phyloP scores from a whole-genome alignment of 2,797 vertebrate genomes.

The Coranthus polyacanthus region DNA sequence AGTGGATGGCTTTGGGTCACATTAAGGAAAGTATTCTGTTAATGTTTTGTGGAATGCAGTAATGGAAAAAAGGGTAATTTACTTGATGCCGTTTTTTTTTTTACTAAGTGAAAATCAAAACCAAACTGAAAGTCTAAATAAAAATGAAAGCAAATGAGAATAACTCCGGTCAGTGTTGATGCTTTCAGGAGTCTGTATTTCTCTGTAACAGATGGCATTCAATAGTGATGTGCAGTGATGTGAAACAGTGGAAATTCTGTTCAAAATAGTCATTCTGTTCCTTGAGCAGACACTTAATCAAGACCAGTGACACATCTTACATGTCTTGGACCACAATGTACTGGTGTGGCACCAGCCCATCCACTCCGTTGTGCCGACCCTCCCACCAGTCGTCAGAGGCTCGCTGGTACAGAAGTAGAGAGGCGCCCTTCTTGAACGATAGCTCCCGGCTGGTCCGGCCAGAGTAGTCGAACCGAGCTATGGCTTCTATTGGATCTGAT shows the following conservation, averaged over 20 bases:
- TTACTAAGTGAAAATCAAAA: too few relatives aligned
- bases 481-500: constrained; percentile 92
- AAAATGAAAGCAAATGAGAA: too few relatives aligned
- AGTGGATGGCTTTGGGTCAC: constrained; percentile 6
- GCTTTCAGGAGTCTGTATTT: too few relatives aligned
- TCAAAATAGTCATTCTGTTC: too few relatives aligned
- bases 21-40: constrained; percentile 5
- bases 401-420: constrained; percentile 90
- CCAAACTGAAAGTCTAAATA: too few relatives aligned
- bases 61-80: too few relatives aligned
- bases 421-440: constrained; percentile 94
- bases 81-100: too few relatives aligned
- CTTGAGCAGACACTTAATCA: too few relatives aligned
- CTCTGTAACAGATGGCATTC: too few relatives aligned
- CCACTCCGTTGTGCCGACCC: constrained; percentile 91
- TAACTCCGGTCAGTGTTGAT: too few relatives aligned
- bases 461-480: constrained; percentile 94
- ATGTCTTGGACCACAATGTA: constrained; percentile 95
- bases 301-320: constrained; percentile 79
- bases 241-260: too few relatives aligned
- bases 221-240: too few relatives aligned
- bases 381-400: constrained; percentile 98
- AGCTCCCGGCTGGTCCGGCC: constrained; percentile 93
- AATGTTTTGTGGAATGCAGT: neutral
- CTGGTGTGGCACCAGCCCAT: constrained; percentile 94